Base-by-base conservation (phyloP, 2,888 invertebrate species). In the Aproaerema taeniolella region DNA sequence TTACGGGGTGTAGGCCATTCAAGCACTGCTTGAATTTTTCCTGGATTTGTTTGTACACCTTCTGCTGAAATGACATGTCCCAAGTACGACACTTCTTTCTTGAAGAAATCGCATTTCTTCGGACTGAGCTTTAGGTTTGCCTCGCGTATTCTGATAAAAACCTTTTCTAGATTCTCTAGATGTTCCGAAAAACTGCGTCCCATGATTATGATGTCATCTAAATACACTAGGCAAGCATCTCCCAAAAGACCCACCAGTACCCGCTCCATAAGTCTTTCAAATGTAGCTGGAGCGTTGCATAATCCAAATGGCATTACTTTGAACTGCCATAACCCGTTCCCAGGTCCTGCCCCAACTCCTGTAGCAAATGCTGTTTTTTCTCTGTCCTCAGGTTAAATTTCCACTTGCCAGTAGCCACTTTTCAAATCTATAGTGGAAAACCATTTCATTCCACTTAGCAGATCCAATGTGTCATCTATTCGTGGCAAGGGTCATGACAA, bases 281-380 rank as follows among this genome's bases (percentile, higher is more conserved):
- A 50, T 3, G 49, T 51, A 1, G 50, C 48, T 5, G 47, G 41
- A 6, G 24, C 34, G 9, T 34, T 20, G 17, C 33, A 33, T 2
- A 33, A 12, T 24, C 33, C 24, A 24, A 52, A 52, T 1, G 52
- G 55, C 55, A 55, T 55, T 0, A 55, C 52, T 1, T 41, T 47
- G 32, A 58, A 55, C 14, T 59, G 49, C 41, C 48, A 31, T 13
- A 31, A 14, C 4, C 31, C 31, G 3, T n/a, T n/a, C n/a, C n/a
- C n/a, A n/a, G n/a, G n/a, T n/a, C n/a, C n/a, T n/a, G n/a, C n/a
- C n/a, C n/a, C n/a, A n/a, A 12, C 5, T 7, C 31, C 31, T 7
- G 31, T 31, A 4, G 31, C 8, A n/a, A 31, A 31, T 2, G 31
- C 31, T 15, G 31, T 31, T n/a, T 31, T 31, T 31, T 31, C 31